Conservation (phyloP, 2,797 vertebrate genomes). For the Trachops cirrhosus region DNA sequence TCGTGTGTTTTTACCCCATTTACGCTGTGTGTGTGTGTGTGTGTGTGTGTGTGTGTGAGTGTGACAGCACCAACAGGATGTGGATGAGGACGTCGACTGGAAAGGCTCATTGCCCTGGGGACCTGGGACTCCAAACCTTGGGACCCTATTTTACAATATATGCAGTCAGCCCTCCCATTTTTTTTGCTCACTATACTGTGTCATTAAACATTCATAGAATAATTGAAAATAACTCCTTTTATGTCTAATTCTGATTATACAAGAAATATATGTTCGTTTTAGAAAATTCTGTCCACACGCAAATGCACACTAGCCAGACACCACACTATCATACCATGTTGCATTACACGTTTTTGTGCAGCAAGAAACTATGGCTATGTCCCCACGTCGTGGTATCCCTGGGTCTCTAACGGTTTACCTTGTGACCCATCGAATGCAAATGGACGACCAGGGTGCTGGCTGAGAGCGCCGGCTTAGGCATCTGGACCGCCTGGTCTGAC, state of each 20-base stretch:
- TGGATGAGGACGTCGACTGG: not conserved
- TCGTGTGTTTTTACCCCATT: not conserved
- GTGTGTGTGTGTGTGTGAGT: not conserved
- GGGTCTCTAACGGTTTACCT: not conserved
- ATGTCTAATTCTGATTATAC: not conserved
- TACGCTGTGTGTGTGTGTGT: not conserved
- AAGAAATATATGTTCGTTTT: not conserved
- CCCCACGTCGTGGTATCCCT: not conserved
- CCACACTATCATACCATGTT: not conserved
- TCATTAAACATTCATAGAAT: not conserved
- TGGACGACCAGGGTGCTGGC: not conserved
- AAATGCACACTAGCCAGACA: not conserved
- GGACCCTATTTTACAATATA: not conserved
- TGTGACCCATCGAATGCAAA: not conserved
- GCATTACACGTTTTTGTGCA: not conserved
- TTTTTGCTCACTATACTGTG: not conserved
- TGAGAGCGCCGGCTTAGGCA: not conserved
- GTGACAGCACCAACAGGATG: not conserved
- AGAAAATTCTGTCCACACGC: not conserved
- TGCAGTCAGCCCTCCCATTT: not conserved
- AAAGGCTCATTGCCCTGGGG: not conserved
- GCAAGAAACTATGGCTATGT: not conserved
- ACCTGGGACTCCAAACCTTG: not conserved
- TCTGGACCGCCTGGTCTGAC: not conserved
- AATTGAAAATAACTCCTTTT: not conserved